A percentile compares a stretch with the other conserved stretches of the same genome.
Conservation (phyloP, 2,113 vertebrate genomes). For the Petromus typicus region DNA sequence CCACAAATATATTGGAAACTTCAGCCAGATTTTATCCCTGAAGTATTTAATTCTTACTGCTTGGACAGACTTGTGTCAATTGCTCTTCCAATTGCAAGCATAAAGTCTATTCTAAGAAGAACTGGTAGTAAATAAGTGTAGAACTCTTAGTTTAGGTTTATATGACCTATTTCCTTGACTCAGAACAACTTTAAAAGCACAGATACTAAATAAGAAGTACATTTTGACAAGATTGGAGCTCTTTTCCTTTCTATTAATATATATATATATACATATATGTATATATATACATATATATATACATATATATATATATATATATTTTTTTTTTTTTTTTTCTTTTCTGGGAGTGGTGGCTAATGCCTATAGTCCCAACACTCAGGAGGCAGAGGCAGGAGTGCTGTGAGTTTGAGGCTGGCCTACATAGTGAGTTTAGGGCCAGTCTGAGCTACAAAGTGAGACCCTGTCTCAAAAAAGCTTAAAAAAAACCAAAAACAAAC, state of each 20-base stretch:
- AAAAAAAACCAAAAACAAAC: too few relatives aligned
- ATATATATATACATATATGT: too few relatives aligned
- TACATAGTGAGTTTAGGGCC: too few relatives aligned
- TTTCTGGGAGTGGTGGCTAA: too few relatives aligned
- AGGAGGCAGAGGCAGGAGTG: too few relatives aligned
- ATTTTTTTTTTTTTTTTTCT: too few relatives aligned
- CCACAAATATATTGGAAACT: neutral
- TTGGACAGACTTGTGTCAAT: neutral
- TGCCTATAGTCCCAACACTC: too few relatives aligned
- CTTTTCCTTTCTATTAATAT: neutral
- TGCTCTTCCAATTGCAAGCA: conserved; percentile 70
- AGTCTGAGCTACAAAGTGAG: too few relatives aligned
- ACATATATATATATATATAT: too few relatives aligned
- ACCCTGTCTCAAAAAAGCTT: too few relatives aligned
- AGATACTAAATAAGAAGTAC: neutral
- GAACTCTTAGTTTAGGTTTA: neutral
- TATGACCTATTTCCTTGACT: neutral
- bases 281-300: too few relatives aligned
- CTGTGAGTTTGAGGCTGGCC: too few relatives aligned
- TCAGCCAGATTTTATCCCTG: conserved; percentile 33
- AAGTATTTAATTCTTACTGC: conserved; percentile 6
- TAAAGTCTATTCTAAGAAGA: conserved; percentile 83
- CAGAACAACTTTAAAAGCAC: neutral
- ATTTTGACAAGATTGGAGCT: neutral
- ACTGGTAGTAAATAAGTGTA: conserved; percentile 70